A percentile compares a stretch with the other conserved stretches of the same genome.
These are phyloP conservation scores for Eulithis testata DNA, from an alignment of 2,888 invertebrate species.

Conservation along the genomic window DNA sequence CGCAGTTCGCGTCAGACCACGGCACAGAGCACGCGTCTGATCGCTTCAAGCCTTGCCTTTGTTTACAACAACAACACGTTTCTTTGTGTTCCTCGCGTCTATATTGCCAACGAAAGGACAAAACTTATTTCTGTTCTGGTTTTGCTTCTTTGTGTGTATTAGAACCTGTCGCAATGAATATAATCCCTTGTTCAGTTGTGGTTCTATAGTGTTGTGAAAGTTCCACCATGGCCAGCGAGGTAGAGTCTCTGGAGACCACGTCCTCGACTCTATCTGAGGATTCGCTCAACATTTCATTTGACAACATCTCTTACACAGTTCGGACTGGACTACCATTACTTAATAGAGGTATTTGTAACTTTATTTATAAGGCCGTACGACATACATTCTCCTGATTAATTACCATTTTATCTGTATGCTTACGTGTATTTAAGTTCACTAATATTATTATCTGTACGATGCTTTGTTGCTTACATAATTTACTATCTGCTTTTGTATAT, in stretches of 20 bases:
- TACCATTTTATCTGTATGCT: conserved; percentile 30
- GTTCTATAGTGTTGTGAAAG: conserved; percentile 54
- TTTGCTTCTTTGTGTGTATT: conserved; percentile 9
- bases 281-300: conserved; percentile 87
- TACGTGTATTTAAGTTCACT: conserved; percentile 24
- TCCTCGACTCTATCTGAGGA: conserved; percentile 73
- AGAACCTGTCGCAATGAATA: conserved; percentile 53
- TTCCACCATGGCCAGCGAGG: conserved; percentile 69
- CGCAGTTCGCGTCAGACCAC: conserved; percentile 48
- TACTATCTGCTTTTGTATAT: too few species aligned
- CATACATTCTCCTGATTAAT: conserved; percentile 29
- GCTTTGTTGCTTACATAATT: conserved; percentile 21
- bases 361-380: conserved; percentile 30
- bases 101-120: background rate
- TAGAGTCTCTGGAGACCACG: conserved; percentile 70
- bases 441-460: conserved; percentile 31
- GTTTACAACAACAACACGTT: conserved; percentile 61
- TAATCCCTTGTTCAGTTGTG: conserved; percentile 44
- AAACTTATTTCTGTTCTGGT: background rate
- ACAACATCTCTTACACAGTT: conserved; percentile 87
- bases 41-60: conserved; percentile 56
- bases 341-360: conserved; percentile 74
- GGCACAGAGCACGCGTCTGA: conserved; percentile 53
- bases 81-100: conserved; percentile 56
- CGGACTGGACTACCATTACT: conserved; percentile 79